Base-by-base conservation (phyloP, 2,888 invertebrate genomes). In the Sarcophaga carnaria region DNA sequence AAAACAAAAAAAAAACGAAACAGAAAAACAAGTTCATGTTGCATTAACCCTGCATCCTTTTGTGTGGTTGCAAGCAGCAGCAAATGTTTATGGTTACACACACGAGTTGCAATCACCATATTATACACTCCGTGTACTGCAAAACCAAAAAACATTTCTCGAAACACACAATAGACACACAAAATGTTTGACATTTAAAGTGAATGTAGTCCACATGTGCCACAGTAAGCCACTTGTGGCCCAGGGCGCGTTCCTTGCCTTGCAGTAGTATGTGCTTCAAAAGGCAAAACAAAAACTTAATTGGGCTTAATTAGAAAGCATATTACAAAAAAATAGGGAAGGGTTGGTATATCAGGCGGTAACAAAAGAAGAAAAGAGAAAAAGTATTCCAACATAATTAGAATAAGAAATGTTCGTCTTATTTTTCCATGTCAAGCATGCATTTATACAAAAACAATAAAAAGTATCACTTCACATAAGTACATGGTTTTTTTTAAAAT, bases 21-120 rank as follows among this genome's bases (percentile, higher is more conserved):
- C 4, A 22, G 27, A 37, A 75, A 79, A 84, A 84, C 83, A 84
- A 79, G 83, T 84, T 84, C 83, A 84, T 84, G 75, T 84, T 80
- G 83, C 83, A 75, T 64, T 84, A 71, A 77, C 71, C 77, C 66
- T 47, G 66, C 79, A 79, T 75, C 83, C 79, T 84, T 75, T 82
- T 75, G 69, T 84, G 83, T 80, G 83, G 74, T 59, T 74, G 77
- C 25, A 69, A 27, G 22, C 22, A 22, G 66, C 66, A 54, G 63
- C 67, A 78, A 79, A 69, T 62, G 66, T 71, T 72, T 72, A 37
- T 66, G 17, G 66, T 66, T 59, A 66, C 78, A 78, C 67, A 78
- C 45, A 71, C 27, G 62, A 25, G 59, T 47, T 59, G 12, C 74
- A 74, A 47, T 20, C 47, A 70, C 20, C 63, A 72, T 59, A 17